phyloP scores from a whole-genome alignment of 2,797 vertebrate species.

The Rhodeus uyekii region DNA sequence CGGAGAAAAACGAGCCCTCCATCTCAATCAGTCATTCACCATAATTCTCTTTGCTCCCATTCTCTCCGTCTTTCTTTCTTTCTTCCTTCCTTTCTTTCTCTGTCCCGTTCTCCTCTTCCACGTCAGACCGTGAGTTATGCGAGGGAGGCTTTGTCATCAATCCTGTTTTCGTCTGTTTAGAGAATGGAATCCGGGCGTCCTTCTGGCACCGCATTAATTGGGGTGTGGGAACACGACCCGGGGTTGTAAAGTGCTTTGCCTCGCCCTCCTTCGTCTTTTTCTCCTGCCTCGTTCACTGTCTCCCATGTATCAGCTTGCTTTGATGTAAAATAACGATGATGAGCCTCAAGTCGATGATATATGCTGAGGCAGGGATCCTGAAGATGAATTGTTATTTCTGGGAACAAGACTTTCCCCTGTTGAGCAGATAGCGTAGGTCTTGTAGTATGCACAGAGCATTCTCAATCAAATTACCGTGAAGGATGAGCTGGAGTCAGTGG shows the following conservation, averaged over 20 bases:
- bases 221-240: conserved; percentile 64
- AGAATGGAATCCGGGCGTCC: conserved; percentile 62
- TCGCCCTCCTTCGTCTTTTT: conserved; percentile 35
- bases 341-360: conserved; percentile 66
- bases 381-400: conserved; percentile 71
- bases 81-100: conserved; percentile 43
- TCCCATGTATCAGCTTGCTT: conserved; percentile 58
- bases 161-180: conserved; percentile 70
- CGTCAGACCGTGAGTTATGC: conserved; percentile 61
- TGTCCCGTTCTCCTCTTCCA: conserved; percentile 31
- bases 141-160: conserved; percentile 67
- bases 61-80: conserved; percentile 47
- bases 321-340: conserved; percentile 69
- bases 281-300: conserved; percentile 17
- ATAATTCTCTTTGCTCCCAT: conserved; percentile 58
- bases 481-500: conserved; percentile 57
- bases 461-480: conserved; percentile 76
- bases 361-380: conserved; percentile 65
- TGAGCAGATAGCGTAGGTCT: conserved; percentile 64
- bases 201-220: conserved; percentile 73
- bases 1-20: conserved; percentile 62
- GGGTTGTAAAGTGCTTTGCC: conserved; percentile 61
- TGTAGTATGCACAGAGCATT: conserved; percentile 62
- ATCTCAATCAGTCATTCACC: conserved; percentile 67
- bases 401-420: conserved; percentile 49